Evolutionary conservation across 2,113 vertebrate genomes (phyloP).

Genomic region (Hippopotamus amphibius): DNA sequence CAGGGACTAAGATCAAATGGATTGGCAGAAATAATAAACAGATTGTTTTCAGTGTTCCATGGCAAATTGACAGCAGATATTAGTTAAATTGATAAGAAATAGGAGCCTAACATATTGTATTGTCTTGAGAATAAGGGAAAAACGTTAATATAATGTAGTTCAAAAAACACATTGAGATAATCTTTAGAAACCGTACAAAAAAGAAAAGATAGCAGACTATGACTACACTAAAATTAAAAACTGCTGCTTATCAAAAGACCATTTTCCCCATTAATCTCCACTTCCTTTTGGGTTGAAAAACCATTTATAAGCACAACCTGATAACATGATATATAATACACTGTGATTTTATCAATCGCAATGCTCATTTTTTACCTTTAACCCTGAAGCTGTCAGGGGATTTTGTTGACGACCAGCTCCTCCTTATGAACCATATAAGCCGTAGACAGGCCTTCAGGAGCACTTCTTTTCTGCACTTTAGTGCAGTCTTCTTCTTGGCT

Average conservation of each 20-base stretch:
- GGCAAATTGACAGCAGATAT: conserved; percentile 68
- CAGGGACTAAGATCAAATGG: conserved; percentile 51
- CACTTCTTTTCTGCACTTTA: neutral
- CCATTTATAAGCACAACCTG: neutral
- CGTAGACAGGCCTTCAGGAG: neutral
- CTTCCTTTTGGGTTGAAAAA: neutral
- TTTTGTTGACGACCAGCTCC: neutral
- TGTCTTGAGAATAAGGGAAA: conserved; percentile 41
- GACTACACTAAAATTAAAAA: conserved; percentile 14
- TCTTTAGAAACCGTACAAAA: conserved; percentile 43
- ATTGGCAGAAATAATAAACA: conserved; percentile 71
- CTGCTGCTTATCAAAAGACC: neutral
- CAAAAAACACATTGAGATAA: conserved; percentile 32
- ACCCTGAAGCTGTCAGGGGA: neutral
- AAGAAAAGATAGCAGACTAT: neutral
- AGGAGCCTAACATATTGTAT: conserved; percentile 58
- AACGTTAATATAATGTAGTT: conserved; percentile 30
- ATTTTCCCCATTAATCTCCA: neutral
- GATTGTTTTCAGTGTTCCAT: conserved; percentile 53
- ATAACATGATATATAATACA: neutral
- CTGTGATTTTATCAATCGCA: neutral
- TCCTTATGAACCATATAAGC: neutral
- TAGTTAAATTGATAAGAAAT: conserved; percentile 71
- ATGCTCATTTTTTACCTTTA: neutral
- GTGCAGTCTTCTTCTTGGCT: neutral